phyloP scores from a whole-genome alignment of 2,113 vertebrate genomes.

The Dasypus novemcinctus region DNA sequence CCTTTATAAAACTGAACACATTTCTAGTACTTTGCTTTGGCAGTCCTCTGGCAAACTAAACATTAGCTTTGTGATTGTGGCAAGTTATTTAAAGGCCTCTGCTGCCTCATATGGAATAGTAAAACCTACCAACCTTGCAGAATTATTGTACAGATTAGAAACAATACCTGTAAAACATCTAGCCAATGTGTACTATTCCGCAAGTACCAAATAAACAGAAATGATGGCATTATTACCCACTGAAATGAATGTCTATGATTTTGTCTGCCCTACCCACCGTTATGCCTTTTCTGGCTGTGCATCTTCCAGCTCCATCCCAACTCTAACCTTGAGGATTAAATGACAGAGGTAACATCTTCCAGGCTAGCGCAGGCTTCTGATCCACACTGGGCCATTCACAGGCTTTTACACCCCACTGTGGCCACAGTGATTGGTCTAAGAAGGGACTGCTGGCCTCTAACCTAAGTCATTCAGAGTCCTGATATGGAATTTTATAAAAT shows the following conservation, averaged over 20 bases:
- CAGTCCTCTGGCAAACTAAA: no score
- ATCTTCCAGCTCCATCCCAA: not conserved
- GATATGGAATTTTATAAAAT: not conserved
- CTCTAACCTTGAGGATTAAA: not conserved
- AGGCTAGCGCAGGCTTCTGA: not conserved
- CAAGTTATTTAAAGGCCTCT: not conserved
- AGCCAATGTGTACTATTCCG: not conserved
- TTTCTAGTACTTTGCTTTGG: no score
- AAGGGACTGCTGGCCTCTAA: not conserved
- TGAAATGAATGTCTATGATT: not conserved
- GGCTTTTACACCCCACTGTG: not conserved
- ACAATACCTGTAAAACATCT: not conserved
- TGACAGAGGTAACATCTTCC: no score
- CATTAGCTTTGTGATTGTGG: not conserved
- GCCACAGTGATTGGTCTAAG: not conserved
- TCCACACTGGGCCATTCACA: not conserved
- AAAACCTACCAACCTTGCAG: not conserved
- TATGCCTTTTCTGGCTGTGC: not conserved
- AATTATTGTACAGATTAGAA: not conserved
- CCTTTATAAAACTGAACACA: no score
- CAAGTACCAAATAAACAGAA: not conserved
- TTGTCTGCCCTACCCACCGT: not conserved
- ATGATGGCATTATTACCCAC: rapidly evolving
- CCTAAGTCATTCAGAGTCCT: not conserved
- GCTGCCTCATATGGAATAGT: not conserved